A percentile compares a stretch with the other conserved stretches of the same genome.
phyloP scores from a whole-genome alignment of 2,888 invertebrate species.

The Pogonocherus hispidulus region DNA sequence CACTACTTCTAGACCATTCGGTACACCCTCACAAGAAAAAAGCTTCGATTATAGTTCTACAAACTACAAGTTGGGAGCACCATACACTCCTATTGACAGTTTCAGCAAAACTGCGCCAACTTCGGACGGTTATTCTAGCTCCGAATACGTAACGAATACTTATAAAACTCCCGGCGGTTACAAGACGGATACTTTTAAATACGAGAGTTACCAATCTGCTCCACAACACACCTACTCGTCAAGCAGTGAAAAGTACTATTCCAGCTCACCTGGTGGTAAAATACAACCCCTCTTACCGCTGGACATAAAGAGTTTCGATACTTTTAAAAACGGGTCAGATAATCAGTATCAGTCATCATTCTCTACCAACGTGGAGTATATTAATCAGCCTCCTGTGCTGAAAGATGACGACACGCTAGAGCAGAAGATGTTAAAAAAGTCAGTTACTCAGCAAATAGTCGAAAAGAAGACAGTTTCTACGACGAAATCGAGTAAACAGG shows the following conservation, averaged over 20 bases:
- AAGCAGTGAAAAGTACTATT: constrained; percentile 64
- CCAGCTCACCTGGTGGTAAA: constrained; percentile 56
- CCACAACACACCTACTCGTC: constrained; percentile 62
- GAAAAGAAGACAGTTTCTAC: constrained; percentile 79
- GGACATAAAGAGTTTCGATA: constrained; percentile 55
- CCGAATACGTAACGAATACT: constrained; percentile 63
- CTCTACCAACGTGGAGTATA: constrained; percentile 62
- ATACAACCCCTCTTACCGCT: constrained; percentile 47
- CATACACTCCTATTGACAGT: constrained; percentile 33
- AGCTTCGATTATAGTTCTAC: constrained; percentile 18
- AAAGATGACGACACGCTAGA: constrained; percentile 74
- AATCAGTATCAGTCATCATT: constrained; percentile 60
- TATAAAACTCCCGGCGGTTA: constrained; percentile 66
- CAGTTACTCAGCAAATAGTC: constrained; percentile 78
- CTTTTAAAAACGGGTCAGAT: constrained; percentile 59
- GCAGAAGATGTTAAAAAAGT: constrained; percentile 77
- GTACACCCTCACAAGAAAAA: constrained; percentile 20
- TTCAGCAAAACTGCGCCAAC: constrained; percentile 37
- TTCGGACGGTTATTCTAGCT: constrained; percentile 61
- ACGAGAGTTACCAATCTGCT: constrained; percentile 63
- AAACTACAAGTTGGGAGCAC: neutral
- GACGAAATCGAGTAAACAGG: constrained; percentile 68
- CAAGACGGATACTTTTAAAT: constrained; percentile 64
- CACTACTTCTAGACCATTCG: constrained; percentile 49
- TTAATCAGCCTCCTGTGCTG: constrained; percentile 63